Conservation (phyloP, 2,888 invertebrate genomes). For the Eupithecia dodoneata region DNA sequence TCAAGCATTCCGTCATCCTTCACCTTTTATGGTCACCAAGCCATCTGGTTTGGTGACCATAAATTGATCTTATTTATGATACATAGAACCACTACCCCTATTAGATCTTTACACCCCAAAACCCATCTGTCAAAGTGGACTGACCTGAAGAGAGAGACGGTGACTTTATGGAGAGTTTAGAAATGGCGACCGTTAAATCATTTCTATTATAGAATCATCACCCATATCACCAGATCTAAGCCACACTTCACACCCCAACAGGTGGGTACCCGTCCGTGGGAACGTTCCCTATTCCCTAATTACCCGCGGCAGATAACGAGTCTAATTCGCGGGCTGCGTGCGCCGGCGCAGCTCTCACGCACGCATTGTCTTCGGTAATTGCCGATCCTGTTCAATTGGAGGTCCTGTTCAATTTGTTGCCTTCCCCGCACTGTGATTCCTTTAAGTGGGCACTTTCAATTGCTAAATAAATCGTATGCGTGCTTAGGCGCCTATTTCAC, state of each 20-base stretch:
- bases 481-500: slow-evolving; percentile 42
- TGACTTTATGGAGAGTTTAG: not conserved
- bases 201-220: not conserved
- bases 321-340: slow-evolving; percentile 82
- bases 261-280: slow-evolving; percentile 66
- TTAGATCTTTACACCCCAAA: not conserved
- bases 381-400: slow-evolving; percentile 82
- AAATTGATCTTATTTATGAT: no score
- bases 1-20: no score
- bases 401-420: slow-evolving; percentile 83
- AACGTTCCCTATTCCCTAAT: slow-evolving; percentile 75
- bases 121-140: not conserved
- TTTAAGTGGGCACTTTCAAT: slow-evolving; percentile 82
- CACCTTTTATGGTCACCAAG: no score
- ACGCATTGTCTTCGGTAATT: slow-evolving; percentile 84
- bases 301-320: slow-evolving; percentile 77
- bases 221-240: not conserved
- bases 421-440: slow-evolving; percentile 80
- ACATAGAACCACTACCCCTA: not conserved
- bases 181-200: not conserved
- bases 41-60: no score
- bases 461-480: slow-evolving; percentile 78
- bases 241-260: slow-evolving; percentile 24
- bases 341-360: slow-evolving; percentile 80
- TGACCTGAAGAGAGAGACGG: not conserved